Evolutionary conservation across 2,113 vertebrate species (phyloP).

Genomic region (Apodemus speciosus): DNA sequence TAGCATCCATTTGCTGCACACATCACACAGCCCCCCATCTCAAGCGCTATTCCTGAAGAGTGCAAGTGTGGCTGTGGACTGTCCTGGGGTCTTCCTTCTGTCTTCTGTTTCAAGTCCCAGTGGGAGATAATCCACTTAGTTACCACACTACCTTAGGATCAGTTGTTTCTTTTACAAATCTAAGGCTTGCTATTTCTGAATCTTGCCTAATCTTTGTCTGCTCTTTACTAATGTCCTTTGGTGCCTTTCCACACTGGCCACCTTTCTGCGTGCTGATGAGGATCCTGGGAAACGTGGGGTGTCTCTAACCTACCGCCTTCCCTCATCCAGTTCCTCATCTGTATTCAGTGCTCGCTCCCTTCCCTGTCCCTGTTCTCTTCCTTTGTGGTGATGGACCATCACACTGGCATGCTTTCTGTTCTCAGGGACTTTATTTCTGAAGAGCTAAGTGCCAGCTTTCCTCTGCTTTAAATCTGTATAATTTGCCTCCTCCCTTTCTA

Average conservation of each 20-base stretch:
- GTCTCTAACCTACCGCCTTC: neutral
- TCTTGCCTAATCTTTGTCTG: neutral
- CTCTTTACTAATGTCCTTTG: neutral
- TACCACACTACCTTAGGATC: neutral
- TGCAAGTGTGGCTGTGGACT: neutral
- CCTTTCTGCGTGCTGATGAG: too few relatives aligned
- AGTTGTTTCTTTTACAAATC: neutral
- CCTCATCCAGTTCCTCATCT: neutral
- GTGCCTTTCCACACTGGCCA: neutral
- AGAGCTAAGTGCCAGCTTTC: neutral
- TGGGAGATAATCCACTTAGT: accelerated
- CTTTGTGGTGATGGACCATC: too few relatives aligned
- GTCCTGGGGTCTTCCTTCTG: neutral
- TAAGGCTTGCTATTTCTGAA: neutral
- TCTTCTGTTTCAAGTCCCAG: neutral
- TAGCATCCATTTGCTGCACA: neutral
- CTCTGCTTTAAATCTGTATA: neutral
- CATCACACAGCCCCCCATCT: neutral
- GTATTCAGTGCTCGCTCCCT: too few relatives aligned
- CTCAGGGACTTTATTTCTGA: neutral
- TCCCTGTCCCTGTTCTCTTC: neutral
- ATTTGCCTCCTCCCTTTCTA: neutral
- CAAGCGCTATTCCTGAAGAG: neutral
- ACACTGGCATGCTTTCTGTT: neutral
- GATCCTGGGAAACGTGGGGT: neutral